Base-by-base conservation (phyloP, 2,113 vertebrate species). In the Carettochelys insculpta region DNA sequence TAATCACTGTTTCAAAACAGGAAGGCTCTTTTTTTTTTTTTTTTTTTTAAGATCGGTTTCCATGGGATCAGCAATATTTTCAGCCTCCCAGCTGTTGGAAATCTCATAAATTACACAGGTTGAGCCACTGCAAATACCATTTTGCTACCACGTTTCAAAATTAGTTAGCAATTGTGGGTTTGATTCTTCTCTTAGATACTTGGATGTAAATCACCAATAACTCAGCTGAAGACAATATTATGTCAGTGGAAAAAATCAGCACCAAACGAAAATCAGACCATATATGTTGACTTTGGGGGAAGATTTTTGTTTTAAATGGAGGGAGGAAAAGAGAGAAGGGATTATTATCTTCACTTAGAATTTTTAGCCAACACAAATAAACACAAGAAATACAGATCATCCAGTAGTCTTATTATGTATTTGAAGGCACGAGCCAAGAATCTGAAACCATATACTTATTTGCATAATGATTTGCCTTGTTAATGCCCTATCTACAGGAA, bases 1-100 rank as follows among this genome's bases (percentile, higher is more conserved):
- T 86, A 90, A 93, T 56, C 76, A 90, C 92, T 96, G 75, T 94
- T 90, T 86, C 92, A 93, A 53, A 93, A 53, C 82, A 92, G 45
- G 77, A 94, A 89, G 10, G 79, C 17, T 6, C 43, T 71, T 87
- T 54, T n/a, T n/a, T n/a, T n/a, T n/a, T n/a, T n/a, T n/a, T n/a
- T n/a, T n/a, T n/a, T 81, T 65, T 77, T 29, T 68, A 84, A 78
- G 41, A 78, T 79, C 45, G 0, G 34, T 96, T 97, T 95, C 94
- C 91, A 96, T 95, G 93, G 86, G 86, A 96, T 95, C 90, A 86
- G 86, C 96, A 96, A 77, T 58, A 92, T 80, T 90, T 73, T 88
- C 85, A 53, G 86, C 89, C 80, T 27, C 38, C 58, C 87, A 94
- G 90, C 92, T 94, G 89, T 92, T 95, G 90, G 93, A 95, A 89